phyloP scores from a whole-genome alignment of 2,888 invertebrate genomes.

The Microplitis deprimator region DNA sequence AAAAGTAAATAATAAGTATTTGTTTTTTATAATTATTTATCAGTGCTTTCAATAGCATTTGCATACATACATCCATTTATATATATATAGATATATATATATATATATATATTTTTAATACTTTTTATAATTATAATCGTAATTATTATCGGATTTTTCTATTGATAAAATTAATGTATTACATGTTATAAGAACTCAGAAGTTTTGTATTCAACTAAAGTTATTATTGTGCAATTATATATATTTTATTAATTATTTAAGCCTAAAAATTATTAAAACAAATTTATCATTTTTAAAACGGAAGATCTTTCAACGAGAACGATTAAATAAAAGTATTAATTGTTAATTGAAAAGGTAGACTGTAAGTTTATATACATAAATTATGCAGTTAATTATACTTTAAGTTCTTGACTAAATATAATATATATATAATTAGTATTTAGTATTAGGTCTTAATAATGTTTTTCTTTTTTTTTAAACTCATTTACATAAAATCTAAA shows the following conservation, averaged over 20 bases:
- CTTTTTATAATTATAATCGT: slow-evolving; percentile 29
- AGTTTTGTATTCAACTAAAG: slow-evolving; percentile 28
- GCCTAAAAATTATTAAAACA: slow-evolving; percentile 39
- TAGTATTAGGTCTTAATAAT: neutral
- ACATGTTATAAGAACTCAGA: slow-evolving; percentile 38
- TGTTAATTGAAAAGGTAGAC: neutral
- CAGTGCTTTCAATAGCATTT: slow-evolving; percentile 20
- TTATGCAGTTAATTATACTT: slow-evolving; percentile 4
- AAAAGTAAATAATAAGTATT: slow-evolving; percentile 48
- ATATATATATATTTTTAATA: slow-evolving; percentile 39
- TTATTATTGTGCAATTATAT: slow-evolving; percentile 29
- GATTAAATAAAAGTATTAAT: neutral
- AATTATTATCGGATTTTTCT: slow-evolving; percentile 32
- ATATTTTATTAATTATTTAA: slow-evolving; percentile 36
- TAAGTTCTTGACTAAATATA: neutral
- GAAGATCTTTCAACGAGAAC: neutral
- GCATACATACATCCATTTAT: slow-evolving; percentile 7
- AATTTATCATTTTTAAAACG: neutral
- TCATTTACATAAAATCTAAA: slow-evolving; percentile 2
- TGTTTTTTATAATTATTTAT: slow-evolving; percentile 19
- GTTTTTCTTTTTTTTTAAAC: neutral
- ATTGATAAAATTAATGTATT: slow-evolving; percentile 34
- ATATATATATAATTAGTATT: neutral
- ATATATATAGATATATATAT: slow-evolving; percentile 25
- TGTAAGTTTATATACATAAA: slow-evolving; percentile 15